phyloP scores from a whole-genome alignment of 2,797 vertebrate genomes.

The Emys orbicularis region DNA sequence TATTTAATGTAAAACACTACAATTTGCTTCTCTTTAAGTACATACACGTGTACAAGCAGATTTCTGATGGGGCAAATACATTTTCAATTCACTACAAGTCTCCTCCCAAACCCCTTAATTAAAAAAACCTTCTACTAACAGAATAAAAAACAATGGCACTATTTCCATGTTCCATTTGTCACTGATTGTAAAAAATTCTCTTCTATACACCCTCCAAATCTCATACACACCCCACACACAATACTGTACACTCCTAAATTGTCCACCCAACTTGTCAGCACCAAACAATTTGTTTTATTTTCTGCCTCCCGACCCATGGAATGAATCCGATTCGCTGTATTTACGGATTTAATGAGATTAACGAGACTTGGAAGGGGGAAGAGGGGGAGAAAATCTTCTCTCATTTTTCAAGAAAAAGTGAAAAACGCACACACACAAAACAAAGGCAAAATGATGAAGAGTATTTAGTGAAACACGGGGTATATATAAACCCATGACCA shows the following conservation, averaged over 20 bases:
- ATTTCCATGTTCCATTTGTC: not conserved
- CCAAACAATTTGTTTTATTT: conserved; percentile 53
- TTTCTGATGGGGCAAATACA: conserved; percentile 28
- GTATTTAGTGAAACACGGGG: conserved; percentile 26
- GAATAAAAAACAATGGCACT: conserved; percentile 18
- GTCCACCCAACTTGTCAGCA: conserved; percentile 37
- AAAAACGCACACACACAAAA: conserved; percentile 16
- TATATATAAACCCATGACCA: conserved; percentile 54
- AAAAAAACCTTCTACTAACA: conserved; percentile 51
- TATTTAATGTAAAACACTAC: conserved; percentile 54
- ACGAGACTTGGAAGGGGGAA: conserved; percentile 1
- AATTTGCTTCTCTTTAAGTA: conserved; percentile 49
- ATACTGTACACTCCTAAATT: conserved; percentile 15
- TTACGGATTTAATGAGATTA: conserved; percentile 45
- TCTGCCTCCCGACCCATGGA: not conserved
- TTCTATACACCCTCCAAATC: not conserved
- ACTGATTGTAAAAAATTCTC: not conserved
- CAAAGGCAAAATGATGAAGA: conserved; percentile 50
- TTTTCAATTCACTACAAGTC: conserved; percentile 39
- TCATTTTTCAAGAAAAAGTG: conserved; percentile 33
- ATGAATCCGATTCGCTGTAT: conserved; percentile 38
- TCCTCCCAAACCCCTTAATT: conserved; percentile 31
- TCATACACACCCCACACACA: not conserved
- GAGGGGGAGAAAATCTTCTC: not conserved
- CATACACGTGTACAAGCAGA: conserved; percentile 14